Conservation (phyloP, 2,797 vertebrate genomes). For the Streptopelia turtur region DNA sequence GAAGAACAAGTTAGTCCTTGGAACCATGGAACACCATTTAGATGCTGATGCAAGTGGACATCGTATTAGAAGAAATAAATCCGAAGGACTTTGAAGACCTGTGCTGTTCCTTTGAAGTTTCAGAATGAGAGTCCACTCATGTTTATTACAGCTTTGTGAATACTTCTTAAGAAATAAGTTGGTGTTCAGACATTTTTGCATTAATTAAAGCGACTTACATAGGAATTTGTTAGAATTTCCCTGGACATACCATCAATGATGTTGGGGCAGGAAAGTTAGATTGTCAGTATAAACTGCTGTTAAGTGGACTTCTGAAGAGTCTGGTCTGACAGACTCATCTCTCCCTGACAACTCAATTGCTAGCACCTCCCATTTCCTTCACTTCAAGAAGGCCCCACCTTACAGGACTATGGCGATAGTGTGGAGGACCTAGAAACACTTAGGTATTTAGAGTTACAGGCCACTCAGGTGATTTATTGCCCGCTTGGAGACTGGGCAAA, state of each 20-base stretch:
- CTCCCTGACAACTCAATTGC: not conserved
- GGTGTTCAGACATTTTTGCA: not conserved
- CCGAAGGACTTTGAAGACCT: not conserved
- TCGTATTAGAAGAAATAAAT: constrained; percentile 18
- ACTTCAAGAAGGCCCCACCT: fast-evolving
- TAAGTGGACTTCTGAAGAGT: not conserved
- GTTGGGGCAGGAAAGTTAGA: not conserved
- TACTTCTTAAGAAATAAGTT: not conserved
- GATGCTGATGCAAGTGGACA: not conserved
- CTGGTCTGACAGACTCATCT: not conserved
- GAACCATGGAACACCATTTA: not conserved
- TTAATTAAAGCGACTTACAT: not conserved
- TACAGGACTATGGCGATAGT: not conserved
- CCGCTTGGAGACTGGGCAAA: not conserved
- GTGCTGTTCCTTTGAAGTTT: not conserved
- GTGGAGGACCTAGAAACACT: not conserved
- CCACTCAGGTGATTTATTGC: not conserved
- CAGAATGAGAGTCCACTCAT: not conserved
- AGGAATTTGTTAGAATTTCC: not conserved
- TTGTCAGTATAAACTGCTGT: not conserved
- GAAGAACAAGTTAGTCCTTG: not conserved
- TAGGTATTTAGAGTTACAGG: not conserved
- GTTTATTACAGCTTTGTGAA: not conserved
- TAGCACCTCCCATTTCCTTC: not conserved
- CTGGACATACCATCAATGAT: not conserved